Evolutionary conservation across 37 sponge, comb jelly and placozoan genomes (phyloP), one percentile per base, ranked within the genome.

Genomic region (Ianthella basta): DNA sequence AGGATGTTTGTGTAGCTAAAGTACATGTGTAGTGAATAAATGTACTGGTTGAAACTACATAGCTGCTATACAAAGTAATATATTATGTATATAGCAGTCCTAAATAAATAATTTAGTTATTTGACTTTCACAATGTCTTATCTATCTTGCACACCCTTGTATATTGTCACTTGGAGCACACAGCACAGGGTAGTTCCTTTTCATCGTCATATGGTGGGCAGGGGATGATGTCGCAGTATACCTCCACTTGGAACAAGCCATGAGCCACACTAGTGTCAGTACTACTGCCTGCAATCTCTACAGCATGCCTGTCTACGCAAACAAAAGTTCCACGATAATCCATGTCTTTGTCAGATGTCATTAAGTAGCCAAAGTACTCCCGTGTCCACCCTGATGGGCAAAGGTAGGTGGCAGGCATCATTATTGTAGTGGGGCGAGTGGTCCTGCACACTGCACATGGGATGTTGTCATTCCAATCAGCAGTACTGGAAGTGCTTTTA

Each of bases 361-460:
- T 83, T 1, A 83, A 32, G 72, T 74, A 83, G 14, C 84, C 84
- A 2, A 36, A 16, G 69, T 83, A 83, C 53, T 83, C 84, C 21
- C 21, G 16, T 16, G 33, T 69, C 66, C 60, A 83, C 21, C 72
- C 72, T 21, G 50, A 23, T 41, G 84, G 84, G 41, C 84, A 83
- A 20, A 2, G 37, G 15, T 4, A 40, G 19, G 55, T 34, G 20
- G 41, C 84, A 73, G 65, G 65, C 3, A 83, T 19, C 56, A 66
- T 69, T 6, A 53, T 15, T 20, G 56, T 14, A 16, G 55, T 37
- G 15, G 30, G 14, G 21, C 72, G 16, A 25, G 40, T 69, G 39
- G 35, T 69, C 29, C 78, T 29, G 78, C 84, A 83, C 56, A 69
- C 72, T 16, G 72, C 37, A 72, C 84, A 83, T 55, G 84, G 55